phyloP scores from a whole-genome alignment of 2,113 vertebrate genomes.

The Thunnus thynnus region DNA sequence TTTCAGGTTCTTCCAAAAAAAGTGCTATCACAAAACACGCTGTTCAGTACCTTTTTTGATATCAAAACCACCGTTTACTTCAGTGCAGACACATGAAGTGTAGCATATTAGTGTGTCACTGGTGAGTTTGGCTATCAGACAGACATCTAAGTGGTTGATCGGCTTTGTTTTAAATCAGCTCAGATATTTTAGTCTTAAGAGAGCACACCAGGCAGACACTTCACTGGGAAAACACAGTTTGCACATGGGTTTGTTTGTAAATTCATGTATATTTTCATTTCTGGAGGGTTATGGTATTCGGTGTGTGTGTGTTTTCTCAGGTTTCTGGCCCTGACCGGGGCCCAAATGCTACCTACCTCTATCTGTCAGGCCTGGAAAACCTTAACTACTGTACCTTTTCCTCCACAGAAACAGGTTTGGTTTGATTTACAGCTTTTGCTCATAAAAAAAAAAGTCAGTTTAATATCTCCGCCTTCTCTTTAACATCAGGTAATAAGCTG shows the following conservation, averaged over 20 bases:
- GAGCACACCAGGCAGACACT: conserved; percentile 18
- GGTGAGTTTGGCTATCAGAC: conserved; percentile 20
- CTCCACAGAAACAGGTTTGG: conserved; percentile 51
- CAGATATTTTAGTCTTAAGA: conserved; percentile 8
- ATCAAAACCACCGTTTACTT: conserved; percentile 13
- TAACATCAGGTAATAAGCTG: conserved; percentile 47
- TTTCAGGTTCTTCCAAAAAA: conserved; percentile 63
- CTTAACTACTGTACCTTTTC: conserved; percentile 71
- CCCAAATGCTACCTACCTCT: conserved; percentile 82
- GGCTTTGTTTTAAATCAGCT: conserved; percentile 39
- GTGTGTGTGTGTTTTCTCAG: conserved; percentile 77
- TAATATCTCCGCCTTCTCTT: conserved; percentile 42
- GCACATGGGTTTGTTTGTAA: conserved; percentile 45
- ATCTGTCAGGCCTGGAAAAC: conserved; percentile 73
- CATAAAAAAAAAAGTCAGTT: conserved; percentile 10
- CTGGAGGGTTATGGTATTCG: conserved; percentile 66
- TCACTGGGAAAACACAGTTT: conserved; percentile 25
- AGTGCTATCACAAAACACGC: conserved; percentile 62
- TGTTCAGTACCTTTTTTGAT: conserved; percentile 24
- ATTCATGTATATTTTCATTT: conserved; percentile 45
- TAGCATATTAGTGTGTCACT: conserved; percentile 33
- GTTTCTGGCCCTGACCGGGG: conserved; percentile 68
- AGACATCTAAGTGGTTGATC: conserved; percentile 22
- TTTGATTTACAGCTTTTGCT: conserved; percentile 59
- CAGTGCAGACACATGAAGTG: conserved; percentile 26